A percentile compares a stretch with the other conserved stretches of the same genome.
phyloP scores from a whole-genome alignment of 2,113 vertebrate species.

The Spilogale gracilis region DNA sequence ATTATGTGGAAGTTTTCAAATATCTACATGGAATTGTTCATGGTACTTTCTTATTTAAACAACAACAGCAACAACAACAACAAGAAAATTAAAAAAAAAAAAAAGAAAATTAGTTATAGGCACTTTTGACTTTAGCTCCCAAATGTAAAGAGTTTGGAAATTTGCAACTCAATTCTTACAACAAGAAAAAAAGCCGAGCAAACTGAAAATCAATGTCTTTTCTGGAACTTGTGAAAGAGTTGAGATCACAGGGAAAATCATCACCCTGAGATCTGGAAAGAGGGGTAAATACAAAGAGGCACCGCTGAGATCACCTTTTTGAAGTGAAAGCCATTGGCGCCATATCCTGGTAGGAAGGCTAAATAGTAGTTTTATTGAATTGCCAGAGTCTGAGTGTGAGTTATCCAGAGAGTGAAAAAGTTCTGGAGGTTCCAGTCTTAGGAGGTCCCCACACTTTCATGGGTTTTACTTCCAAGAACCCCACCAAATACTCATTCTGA shows the following conservation, averaged over 20 bases:
- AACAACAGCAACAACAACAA: not conserved
- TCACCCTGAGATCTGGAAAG: not conserved
- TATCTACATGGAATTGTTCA: not conserved
- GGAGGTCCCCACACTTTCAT: not conserved
- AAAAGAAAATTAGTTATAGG: not conserved
- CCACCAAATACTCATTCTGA: not conserved
- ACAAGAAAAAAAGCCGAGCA: not conserved
- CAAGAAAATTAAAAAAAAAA: not conserved
- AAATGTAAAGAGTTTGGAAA: not conserved
- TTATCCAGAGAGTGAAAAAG: not conserved
- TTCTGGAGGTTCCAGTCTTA: not conserved
- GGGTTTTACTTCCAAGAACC: not conserved
- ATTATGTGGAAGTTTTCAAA: not conserved
- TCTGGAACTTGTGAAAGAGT: not conserved
- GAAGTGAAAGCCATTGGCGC: not conserved
- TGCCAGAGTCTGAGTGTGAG: not conserved
- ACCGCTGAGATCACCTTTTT: not conserved
- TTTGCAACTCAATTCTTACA: not conserved
- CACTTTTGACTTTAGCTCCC: not conserved
- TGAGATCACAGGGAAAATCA: not conserved
- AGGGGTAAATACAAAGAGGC: not conserved
- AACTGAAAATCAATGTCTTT: not conserved
- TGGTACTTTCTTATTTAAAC: not conserved
- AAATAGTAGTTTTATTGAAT: not conserved
- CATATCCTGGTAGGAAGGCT: not conserved